phyloP scores from a whole-genome alignment of 2,113 vertebrate genomes.

The Colaptes auratus region DNA sequence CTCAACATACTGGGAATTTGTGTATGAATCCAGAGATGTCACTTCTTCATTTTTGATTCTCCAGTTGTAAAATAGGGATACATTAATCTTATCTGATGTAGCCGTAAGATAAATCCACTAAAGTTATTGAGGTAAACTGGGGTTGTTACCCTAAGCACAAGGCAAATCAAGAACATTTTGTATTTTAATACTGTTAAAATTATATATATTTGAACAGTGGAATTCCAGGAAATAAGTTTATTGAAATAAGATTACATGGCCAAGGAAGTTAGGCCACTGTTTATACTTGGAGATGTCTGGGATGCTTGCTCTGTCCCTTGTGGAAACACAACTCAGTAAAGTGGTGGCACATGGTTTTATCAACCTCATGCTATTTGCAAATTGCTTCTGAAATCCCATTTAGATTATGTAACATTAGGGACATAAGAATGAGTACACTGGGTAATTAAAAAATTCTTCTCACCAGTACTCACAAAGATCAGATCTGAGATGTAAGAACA shows the following conservation, averaged over 20 bases:
- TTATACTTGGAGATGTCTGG: background rate
- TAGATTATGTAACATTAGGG: background rate
- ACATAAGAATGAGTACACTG: background rate
- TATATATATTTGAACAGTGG: background rate
- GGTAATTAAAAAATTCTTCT: background rate
- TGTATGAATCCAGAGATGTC: background rate
- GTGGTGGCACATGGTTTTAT: background rate
- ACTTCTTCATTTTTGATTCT: background rate
- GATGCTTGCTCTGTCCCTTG: background rate
- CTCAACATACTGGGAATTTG: background rate
- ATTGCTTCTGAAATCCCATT: background rate
- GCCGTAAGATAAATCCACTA: background rate
- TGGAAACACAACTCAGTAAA: background rate
- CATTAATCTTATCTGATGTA: background rate
- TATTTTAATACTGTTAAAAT: background rate
- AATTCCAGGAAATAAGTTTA: background rate
- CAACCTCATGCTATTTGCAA: background rate
- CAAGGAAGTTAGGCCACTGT: background rate
- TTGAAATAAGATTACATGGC: background rate
- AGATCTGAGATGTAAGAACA: background rate
- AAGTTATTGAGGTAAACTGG: background rate
- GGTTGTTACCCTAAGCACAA: background rate
- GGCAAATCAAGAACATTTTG: background rate
- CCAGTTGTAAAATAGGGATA: background rate
- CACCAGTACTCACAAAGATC: background rate